Conservation (phyloP, 2,888 invertebrate genomes). For the Lampropteryx suffumata region DNA sequence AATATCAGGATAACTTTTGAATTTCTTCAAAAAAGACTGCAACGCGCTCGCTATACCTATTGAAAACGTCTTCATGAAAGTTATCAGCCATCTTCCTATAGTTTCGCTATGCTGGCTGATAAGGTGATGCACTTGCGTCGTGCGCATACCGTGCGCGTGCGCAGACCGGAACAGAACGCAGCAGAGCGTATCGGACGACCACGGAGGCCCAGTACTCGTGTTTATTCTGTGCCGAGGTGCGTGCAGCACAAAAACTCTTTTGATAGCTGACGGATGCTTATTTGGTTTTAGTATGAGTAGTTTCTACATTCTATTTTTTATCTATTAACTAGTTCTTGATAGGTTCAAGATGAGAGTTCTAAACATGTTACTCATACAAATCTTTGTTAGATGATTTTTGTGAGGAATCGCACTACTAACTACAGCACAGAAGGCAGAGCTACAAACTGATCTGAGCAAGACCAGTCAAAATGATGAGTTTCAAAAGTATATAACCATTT, state of each 20-base stretch:
- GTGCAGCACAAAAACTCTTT: slow-evolving; percentile 5
- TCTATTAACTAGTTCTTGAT: no score
- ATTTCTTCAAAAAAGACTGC: background rate
- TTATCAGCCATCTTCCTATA: background rate
- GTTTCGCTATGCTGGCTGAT: background rate
- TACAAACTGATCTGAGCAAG: no score
- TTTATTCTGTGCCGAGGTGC: slow-evolving; percentile 1
- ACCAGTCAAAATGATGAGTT: no score
- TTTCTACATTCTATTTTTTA: background rate
- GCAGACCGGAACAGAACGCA: slow-evolving; percentile 27
- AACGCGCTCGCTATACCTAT: background rate
- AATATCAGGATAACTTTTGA: background rate
- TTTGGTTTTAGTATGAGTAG: background rate
- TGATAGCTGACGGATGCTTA: background rate
- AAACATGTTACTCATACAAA: no score
- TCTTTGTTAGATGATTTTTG: no score
- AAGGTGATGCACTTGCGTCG: slow-evolving; percentile 9
- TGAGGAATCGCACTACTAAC: no score
- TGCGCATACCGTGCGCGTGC: slow-evolving; percentile 26
- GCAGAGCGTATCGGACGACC: slow-evolving; percentile 25
- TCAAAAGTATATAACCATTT: no score
- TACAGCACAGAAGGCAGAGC: no score
- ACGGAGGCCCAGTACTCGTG: slow-evolving; percentile 2
- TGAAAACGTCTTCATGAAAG: background rate
- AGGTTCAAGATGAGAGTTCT: no score